phyloP scores from a whole-genome alignment of 1,140 invertebrate genomes.

The Caenorhabditis briggsae region DNA sequence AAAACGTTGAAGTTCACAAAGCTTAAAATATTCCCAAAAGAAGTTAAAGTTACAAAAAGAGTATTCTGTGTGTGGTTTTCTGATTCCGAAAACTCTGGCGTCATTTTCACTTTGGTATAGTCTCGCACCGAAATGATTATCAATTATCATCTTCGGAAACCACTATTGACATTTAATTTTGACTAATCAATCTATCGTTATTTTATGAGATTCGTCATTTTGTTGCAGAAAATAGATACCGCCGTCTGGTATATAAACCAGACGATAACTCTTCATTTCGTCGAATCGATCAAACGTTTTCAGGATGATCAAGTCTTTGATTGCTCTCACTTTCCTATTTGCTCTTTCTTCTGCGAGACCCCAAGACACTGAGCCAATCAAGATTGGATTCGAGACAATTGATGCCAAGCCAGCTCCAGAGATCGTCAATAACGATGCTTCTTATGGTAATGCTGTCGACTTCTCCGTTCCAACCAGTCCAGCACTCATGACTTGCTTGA shows the following conservation, averaged over 20 bases:
- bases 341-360: neutral
- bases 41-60: no score
- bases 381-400: neutral
- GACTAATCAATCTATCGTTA: slow-evolving; percentile 30
- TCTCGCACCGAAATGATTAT: neutral
- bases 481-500: slow-evolving; percentile 17
- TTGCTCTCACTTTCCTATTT: neutral
- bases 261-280: neutral
- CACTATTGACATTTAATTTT: slow-evolving; percentile 29
- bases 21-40: no score
- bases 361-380: neutral
- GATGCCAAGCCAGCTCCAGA: slow-evolving; percentile 3
- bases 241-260: neutral
- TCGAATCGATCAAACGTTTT: neutral
- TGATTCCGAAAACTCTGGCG: slow-evolving; percentile 1
- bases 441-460: slow-evolving; percentile 24
- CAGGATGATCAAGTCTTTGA: neutral
- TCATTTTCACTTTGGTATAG: neutral
- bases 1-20: no score
- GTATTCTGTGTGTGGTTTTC: neutral
- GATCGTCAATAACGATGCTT: slow-evolving; percentile 38
- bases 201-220: slow-evolving; percentile 21
- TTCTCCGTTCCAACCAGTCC: slow-evolving; percentile 27
- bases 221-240: neutral
- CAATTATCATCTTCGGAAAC: slow-evolving; percentile 47